Base-by-base conservation (phyloP, 2,888 invertebrate genomes). In the Sphaerophoria taeniata region DNA sequence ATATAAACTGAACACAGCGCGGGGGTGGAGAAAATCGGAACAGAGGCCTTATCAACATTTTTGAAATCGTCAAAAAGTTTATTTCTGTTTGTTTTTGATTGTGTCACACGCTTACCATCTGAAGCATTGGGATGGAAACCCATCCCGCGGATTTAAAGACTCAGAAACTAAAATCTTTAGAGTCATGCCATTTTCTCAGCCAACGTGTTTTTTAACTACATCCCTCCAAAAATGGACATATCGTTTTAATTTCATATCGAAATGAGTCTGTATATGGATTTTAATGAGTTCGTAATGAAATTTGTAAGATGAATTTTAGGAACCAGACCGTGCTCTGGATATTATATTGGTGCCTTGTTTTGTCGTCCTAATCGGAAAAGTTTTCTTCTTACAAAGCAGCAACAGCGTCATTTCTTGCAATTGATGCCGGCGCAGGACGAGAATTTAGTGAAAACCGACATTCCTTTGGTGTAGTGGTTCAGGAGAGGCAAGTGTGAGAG, bases 381-480 rank as follows among this genome's bases (percentile, higher is more conserved):
- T n/a, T 36, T n/a, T 33, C 24, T 31, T n/a, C 9, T 56, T 73
- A 33, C n/a, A 72, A 58, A 51, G 36, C 14, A 34, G 51, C 36
- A 53, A 45, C 14, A 61, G 74, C 70, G 51, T 36, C 70, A 53
- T 45, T 12, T 31, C 24, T 51, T 60, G 58, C 39, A 1, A 31
- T 31, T 51, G 39, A 5, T 1, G 58, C 56, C 36, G 11, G 24
- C 12, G 14, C 9, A 39, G 9, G 24, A 24, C 2, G 39, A 11
- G 60, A 5, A 87, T 90, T 93, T 88, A 92, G 58, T 91, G 90
- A 87, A 93, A 92, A 77, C 93, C 94, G 33, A 93, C 91, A 89
- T 93, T 91, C 90, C 94, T 91, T 87, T 93, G 88, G 70, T 90
- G 91, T 89, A 93, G 88, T 79, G 91, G 89, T 92, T 91, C 91